Conservation (phyloP, 1,140 invertebrate genomes). For the Rhagoletis pomonella region DNA sequence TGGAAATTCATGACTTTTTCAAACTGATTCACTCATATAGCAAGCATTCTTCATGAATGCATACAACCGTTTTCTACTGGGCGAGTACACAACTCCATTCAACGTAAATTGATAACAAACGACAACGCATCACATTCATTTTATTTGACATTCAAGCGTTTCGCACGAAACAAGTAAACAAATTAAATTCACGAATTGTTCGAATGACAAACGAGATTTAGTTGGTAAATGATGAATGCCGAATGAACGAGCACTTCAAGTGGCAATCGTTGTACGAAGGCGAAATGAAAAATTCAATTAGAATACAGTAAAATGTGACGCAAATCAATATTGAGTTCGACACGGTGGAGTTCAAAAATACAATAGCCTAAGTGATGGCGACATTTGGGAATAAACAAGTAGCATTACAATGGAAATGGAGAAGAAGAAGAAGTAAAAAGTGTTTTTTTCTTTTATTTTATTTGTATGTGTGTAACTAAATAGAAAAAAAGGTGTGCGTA, state of each 20-base stretch:
- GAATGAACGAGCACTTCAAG: background rate
- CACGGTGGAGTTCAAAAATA: background rate
- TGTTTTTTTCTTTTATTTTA: no score
- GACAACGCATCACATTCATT: constrained; percentile 24
- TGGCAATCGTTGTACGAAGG: constrained; percentile 15
- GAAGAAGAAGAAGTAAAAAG: no score
- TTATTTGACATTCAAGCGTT: constrained; percentile 17
- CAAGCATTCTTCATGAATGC: no score
- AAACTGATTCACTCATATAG: no score
- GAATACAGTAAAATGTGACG: constrained; percentile 12
- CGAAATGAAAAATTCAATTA: constrained; percentile 42
- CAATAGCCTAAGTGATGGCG: background rate
- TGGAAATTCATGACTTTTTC: no score
- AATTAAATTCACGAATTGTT: constrained; percentile 44
- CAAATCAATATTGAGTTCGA: constrained; percentile 22
- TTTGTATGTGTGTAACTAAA: no score
- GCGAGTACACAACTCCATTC: no score
- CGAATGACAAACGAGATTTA: background rate
- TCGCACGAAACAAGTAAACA: constrained; percentile 8
- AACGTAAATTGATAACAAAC: background rate
- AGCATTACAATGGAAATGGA: no score
- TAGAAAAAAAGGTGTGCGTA: background rate
- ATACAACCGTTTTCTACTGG: no score
- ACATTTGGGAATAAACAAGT: constrained; percentile 13
- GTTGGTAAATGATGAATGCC: background rate